Evolutionary conservation across 2,888 invertebrate species (phyloP).

Genomic region (Cheilosia soror): DNA sequence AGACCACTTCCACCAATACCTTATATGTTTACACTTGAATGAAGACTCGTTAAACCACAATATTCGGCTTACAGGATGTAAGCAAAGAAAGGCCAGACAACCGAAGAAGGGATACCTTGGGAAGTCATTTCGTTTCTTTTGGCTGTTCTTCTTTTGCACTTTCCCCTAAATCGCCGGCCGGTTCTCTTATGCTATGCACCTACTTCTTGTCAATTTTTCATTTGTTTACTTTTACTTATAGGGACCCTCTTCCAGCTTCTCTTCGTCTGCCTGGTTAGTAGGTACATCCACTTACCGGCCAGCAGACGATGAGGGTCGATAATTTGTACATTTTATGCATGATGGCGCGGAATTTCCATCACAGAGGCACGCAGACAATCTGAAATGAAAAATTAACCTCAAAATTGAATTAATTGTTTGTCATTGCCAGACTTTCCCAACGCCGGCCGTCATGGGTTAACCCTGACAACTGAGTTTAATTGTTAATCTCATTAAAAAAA

Average conservation of each 20-base stretch:
- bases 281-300: not conserved
- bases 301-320: not conserved
- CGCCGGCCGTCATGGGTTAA: constrained; percentile 24
- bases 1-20: constrained; percentile 11
- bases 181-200: not conserved
- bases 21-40: constrained; percentile 29
- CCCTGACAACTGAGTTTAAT: constrained; percentile 69
- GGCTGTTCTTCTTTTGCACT: constrained; percentile 11
- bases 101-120: constrained; percentile 26
- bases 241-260: not conserved
- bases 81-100: constrained; percentile 39
- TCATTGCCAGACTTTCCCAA: constrained; percentile 30
- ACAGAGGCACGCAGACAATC: constrained; percentile 13
- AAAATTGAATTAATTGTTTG: constrained; percentile 65
- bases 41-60: constrained; percentile 44
- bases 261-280: not conserved
- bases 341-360: not conserved
- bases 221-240: constrained; percentile 32
- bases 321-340: constrained; percentile 16
- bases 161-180: constrained; percentile 7
- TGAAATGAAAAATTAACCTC: constrained; percentile 43
- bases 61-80: constrained; percentile 51
- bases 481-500: constrained; percentile 59
- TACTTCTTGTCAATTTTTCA: constrained; percentile 17
- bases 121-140: not conserved